Conservation (phyloP, 2,797 vertebrate genomes). For the Serranus cabrilla region DNA sequence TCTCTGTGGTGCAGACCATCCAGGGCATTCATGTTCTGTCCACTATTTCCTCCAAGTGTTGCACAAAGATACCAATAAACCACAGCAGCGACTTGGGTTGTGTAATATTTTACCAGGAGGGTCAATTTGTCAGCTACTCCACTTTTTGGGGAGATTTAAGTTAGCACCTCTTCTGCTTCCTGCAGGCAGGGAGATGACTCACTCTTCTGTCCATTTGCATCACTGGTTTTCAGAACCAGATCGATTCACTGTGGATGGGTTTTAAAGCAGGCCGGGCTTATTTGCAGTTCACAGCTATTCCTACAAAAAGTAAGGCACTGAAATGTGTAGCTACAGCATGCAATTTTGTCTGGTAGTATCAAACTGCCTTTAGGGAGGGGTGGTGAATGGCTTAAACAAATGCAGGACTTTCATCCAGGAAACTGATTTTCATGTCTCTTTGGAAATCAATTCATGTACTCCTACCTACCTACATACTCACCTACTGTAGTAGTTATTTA, state of each 20-base stretch:
- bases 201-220: background rate
- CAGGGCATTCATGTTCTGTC: conserved; percentile 18
- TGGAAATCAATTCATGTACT: no score
- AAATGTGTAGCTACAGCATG: no score
- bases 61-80: conserved; percentile 4
- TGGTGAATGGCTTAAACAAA: no score
- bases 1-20: conserved; percentile 16
- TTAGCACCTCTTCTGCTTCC: background rate
- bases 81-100: background rate
- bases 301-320: no score
- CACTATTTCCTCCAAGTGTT: background rate
- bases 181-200: background rate
- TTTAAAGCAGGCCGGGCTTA: background rate
- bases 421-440: no score
- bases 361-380: no score
- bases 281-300: no score
- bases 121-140: conserved; percentile 2
- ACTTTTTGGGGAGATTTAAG: background rate
- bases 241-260: background rate
- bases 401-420: no score
- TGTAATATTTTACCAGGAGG: conserved; percentile 5
- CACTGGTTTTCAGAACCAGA: background rate
- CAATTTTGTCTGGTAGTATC: no score
- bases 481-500: no score
- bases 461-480: no score